Evolutionary conservation across 2,797 vertebrate genomes (phyloP).

Genomic region (Sebastes steindachneri): DNA sequence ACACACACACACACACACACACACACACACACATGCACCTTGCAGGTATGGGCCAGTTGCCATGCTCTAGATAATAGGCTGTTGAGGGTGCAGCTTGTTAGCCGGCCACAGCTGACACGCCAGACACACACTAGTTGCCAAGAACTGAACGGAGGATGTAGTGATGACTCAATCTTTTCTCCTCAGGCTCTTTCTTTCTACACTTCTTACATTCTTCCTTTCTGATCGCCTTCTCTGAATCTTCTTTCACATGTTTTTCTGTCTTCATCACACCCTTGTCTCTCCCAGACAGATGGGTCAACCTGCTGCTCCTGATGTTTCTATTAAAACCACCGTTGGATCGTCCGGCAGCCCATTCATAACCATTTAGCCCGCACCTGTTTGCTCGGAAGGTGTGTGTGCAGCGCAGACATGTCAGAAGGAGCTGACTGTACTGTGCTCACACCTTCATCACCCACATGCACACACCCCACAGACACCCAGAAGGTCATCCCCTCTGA

Average conservation of each 20-base stretch:
- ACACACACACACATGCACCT: constrained; percentile 67
- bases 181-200: constrained; percentile 18
- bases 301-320: constrained; percentile 92
- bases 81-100: constrained; percentile 78
- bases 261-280: constrained; percentile 8
- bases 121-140: constrained; percentile 21
- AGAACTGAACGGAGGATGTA: constrained; percentile 10
- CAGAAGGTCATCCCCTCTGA: constrained; percentile 81
- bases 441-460: constrained; percentile 2
- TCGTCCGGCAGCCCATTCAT: constrained; percentile 93
- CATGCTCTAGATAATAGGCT: constrained; percentile 79
- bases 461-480: constrained; percentile 67
- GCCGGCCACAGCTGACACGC: constrained; percentile 65
- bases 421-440: neutral
- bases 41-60: constrained; percentile 78
- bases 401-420: neutral
- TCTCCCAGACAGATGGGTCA: constrained; percentile 90
- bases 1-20: constrained; percentile 33
- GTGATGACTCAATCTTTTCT: constrained; percentile 49
- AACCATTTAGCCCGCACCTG: constrained; percentile 96
- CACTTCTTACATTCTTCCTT: neutral
- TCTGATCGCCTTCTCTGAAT: neutral
- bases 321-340: constrained; percentile 93
- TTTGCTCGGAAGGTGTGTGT: constrained; percentile 77
- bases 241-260: neutral